Conservation (phyloP, 2,113 vertebrate species). For the Cyrtonyx montezumae region DNA sequence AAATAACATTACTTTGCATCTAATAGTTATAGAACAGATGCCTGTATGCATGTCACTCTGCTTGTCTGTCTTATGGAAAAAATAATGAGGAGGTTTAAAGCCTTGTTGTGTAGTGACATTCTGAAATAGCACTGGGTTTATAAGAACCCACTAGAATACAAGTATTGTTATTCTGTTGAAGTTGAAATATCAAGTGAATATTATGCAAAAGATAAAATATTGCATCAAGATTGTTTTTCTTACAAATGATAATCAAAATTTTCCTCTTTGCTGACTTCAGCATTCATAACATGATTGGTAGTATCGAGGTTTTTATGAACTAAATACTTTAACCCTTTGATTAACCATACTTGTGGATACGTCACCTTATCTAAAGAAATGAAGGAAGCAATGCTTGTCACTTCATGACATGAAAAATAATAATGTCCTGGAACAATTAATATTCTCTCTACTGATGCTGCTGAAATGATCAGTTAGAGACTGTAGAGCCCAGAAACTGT, state of each 20-base stretch:
- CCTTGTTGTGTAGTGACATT: not conserved
- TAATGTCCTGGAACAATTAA: slow-evolving; percentile 27
- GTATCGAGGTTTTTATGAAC: slow-evolving; percentile 58
- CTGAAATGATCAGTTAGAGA: not conserved
- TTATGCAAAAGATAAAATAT: not conserved
- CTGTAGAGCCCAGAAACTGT: not conserved
- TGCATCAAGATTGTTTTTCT: slow-evolving; percentile 28
- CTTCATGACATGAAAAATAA: slow-evolving; percentile 27
- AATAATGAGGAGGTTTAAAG: not conserved
- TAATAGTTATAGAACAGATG: not conserved
- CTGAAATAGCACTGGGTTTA: not conserved
- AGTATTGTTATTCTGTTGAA: not conserved
- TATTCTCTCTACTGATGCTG: slow-evolving; percentile 14
- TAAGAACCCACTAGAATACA: not conserved
- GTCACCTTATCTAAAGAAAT: slow-evolving; percentile 54
- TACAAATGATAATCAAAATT: slow-evolving; percentile 58
- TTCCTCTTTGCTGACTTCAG: not conserved
- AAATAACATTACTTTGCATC: not conserved
- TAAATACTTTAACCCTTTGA: slow-evolving; percentile 43
- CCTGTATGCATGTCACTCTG: not conserved
- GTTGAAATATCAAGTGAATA: slow-evolving; percentile 37
- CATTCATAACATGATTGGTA: slow-evolving; percentile 50
- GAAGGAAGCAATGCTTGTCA: slow-evolving; percentile 24
- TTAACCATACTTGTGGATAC: slow-evolving; percentile 49
- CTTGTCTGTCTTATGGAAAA: not conserved